Conservation (phyloP, 30 jellyfish, hydroid and myxozoan species). For the Clytia hemisphaerica region DNA sequence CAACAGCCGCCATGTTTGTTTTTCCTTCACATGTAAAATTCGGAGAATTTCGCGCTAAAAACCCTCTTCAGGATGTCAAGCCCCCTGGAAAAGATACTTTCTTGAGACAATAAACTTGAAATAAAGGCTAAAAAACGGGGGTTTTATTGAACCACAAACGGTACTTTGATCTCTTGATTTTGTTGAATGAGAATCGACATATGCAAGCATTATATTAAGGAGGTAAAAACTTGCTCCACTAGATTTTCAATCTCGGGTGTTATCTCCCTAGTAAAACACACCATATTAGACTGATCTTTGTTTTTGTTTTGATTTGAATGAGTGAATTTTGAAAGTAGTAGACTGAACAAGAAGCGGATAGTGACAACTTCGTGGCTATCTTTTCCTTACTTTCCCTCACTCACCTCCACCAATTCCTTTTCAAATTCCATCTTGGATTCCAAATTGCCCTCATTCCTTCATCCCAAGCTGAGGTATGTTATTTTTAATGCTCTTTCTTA, state of each 20-base stretch:
- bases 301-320: slow-evolving; percentile 25
- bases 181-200: slow-evolving; percentile 1
- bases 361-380: neutral
- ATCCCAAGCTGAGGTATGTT: slow-evolving; percentile 8
- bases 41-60: too few species aligned
- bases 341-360: slow-evolving; percentile 7
- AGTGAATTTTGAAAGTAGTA: slow-evolving; percentile 13
- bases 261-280: slow-evolving; percentile 6
- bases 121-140: too few species aligned
- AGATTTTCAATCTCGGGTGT: neutral
- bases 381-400: slow-evolving; percentile 1
- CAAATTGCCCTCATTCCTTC: neutral
- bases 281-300: slow-evolving; percentile 7
- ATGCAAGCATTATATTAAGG: neutral
- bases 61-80: too few species aligned
- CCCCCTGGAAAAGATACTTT: too few species aligned
- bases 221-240: slow-evolving; percentile 1
- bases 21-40: too few species aligned
- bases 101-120: too few species aligned
- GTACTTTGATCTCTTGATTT: slow-evolving; percentile 10
- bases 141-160: neutral
- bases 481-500: too few species aligned
- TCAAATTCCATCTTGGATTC: neutral
- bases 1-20: too few species aligned
- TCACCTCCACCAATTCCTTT: neutral